Evolutionary conservation across 2,797 vertebrate genomes (phyloP).

Genomic region (Nasua narica): DNA sequence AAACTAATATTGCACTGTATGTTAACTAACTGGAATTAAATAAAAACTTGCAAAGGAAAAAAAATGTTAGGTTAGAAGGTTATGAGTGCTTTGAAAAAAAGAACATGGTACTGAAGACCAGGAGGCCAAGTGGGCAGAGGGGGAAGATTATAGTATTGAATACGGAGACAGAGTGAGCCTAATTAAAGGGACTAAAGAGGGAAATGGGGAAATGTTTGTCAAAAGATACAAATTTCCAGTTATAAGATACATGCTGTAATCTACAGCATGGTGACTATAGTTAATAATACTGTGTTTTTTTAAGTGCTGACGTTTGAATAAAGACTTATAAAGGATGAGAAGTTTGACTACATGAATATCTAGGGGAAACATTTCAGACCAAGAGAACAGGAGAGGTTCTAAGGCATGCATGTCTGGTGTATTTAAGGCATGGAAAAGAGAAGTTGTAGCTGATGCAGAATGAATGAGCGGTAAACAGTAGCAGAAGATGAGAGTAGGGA

Average conservation of each 20-base stretch:
- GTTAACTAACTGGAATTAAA: neutral
- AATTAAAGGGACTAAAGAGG: neutral
- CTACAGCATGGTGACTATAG: neutral
- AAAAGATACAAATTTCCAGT: neutral
- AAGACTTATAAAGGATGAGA: neutral
- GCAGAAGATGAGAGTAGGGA: neutral
- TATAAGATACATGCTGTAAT: neutral
- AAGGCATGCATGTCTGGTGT: neutral
- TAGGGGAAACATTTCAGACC: neutral
- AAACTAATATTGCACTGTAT: neutral
- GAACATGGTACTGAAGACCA: neutral
- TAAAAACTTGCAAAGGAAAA: neutral
- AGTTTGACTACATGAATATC: neutral
- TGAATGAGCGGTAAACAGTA: neutral
- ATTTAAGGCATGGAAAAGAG: neutral
- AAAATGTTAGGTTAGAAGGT: neutral
- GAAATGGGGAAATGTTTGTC: neutral
- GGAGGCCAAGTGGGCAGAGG: neutral
- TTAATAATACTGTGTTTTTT: neutral
- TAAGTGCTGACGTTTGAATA: neutral
- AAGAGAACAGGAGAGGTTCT: neutral
- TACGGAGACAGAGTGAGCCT: neutral
- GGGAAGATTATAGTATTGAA: neutral
- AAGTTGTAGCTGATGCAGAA: neutral
- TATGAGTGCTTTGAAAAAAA: neutral